Evolutionary conservation across 2,113 vertebrate species (phyloP).

Genomic region (Thunnus thynnus): DNA sequence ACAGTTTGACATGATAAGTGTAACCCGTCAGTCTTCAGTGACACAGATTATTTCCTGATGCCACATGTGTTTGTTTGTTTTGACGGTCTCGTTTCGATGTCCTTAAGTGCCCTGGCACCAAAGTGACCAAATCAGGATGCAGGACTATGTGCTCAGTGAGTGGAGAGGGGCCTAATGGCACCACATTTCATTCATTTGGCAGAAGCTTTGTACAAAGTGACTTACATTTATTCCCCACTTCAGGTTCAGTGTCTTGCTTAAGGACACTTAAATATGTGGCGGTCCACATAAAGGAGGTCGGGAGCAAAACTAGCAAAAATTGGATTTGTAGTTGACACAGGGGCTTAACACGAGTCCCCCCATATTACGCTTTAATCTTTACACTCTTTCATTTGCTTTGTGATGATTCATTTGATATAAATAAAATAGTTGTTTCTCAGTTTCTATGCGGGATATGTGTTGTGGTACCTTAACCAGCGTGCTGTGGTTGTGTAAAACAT

Average conservation of each 20-base stretch:
- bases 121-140: conserved; percentile 54
- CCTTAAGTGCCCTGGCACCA: conserved; percentile 26
- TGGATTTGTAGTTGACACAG: not conserved
- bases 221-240: not conserved
- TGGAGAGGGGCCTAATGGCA: conserved; percentile 57
- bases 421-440: too few relatives aligned
- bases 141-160: conserved; percentile 12
- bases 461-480: too few relatives aligned
- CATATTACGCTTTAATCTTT: not conserved
- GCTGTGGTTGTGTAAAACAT: too few relatives aligned
- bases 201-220: conserved; percentile 40
- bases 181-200: conserved; percentile 65
- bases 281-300: too few relatives aligned
- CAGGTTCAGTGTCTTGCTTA: conserved; percentile 35
- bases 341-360: not conserved
- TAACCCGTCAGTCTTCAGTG: not conserved
- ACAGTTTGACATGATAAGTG: not conserved
- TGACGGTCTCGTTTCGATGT: not conserved
- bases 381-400: too few relatives aligned
- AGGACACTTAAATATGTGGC: conserved; percentile 30
- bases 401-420: too few relatives aligned
- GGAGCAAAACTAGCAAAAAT: not conserved
- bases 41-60: not conserved
- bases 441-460: too few relatives aligned
- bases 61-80: conserved; percentile 30